Percentiles rank a stretch among this genome's conserved stretches.
Conservation (phyloP, 2,113 vertebrate species). For the Chaetura pelagica region DNA sequence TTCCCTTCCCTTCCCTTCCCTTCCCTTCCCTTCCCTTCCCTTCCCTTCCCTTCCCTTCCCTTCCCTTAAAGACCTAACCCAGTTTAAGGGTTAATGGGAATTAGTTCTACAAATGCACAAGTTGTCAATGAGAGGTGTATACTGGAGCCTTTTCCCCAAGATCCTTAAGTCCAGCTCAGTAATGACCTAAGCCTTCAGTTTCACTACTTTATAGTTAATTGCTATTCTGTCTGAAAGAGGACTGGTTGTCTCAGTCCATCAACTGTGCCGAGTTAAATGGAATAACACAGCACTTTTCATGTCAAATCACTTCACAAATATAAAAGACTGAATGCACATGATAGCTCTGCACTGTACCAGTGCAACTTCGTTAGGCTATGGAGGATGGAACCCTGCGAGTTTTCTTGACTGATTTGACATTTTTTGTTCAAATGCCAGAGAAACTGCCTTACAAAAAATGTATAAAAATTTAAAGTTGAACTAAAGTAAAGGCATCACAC, state of each 20-base stretch:
- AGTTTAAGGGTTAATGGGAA: neutral
- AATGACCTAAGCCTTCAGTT: neutral
- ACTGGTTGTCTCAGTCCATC: neutral
- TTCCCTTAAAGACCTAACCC: neutral
- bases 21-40: accelerated
- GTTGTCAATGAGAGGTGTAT: neutral
- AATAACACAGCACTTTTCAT: neutral
- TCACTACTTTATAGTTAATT: neutral
- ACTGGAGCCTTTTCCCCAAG: neutral
- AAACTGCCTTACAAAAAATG: neutral
- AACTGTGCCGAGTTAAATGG: neutral
- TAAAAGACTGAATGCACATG: neutral
- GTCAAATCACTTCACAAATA: neutral
- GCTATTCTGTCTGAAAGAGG: neutral
- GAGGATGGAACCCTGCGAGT: neutral
- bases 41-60: neutral
- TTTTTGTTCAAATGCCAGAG: neutral
- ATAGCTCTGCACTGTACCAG: neutral
- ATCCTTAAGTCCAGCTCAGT: neutral
- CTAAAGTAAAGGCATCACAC: neutral
- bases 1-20: no score
- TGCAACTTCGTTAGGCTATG: neutral
- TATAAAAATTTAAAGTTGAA: neutral
- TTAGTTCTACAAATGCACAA: neutral
- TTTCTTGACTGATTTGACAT: neutral